Base-by-base conservation (phyloP, 2,113 vertebrate species). In the Oplegnathus fasciatus region DNA sequence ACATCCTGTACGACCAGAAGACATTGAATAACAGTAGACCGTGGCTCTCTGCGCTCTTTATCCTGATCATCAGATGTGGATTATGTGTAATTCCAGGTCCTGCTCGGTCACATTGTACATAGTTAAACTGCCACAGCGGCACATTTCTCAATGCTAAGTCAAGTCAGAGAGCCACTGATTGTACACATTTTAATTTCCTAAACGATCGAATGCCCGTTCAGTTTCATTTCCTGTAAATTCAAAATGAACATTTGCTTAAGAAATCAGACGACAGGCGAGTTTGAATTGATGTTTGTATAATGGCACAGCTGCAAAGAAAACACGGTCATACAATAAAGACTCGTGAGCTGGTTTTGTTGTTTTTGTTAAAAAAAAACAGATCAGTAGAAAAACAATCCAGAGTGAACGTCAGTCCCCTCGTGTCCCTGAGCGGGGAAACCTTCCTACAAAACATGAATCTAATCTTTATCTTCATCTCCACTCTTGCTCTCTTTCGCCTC, bases 1-100 rank as follows among this genome's bases (percentile, higher is more conserved):
- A 2, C 98, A 99, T 82, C 98, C 98, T 0, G 98, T 99, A 88
- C 94, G 98, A 83, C 98, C 98, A 0, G 98, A 99, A 86, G 98
- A 99, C 85, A 99, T 98, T 3, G 98, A 99, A 96, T 99, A 97
- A 96, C 95, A 84, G 37, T 76, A 83, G 90, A 71, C 91, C 84
- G 92, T 94, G 95, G 93, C 96, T 96, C 95, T 95, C 90, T 46
- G 65, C n/a, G 1, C 46, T 40, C 48, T 40, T 8, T 2, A 18
- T 9, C 55, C 7, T 7, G 11, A 62, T 30, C 9, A 83, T 20
- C 73, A 26, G 3, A 50, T 74, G 46, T 54, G 42, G 44, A 67
- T 24, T 24, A 15, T 30, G 28, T 48, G 7, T 48, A 11, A 73
- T 57, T n/a, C n/a, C 68, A 46, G 66, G 54, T 28, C 42, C 52